A percentile compares a stretch with the other conserved stretches of the same genome.
Conservation (phyloP, 2,888 invertebrate species). For the Noctua fimbriata region DNA sequence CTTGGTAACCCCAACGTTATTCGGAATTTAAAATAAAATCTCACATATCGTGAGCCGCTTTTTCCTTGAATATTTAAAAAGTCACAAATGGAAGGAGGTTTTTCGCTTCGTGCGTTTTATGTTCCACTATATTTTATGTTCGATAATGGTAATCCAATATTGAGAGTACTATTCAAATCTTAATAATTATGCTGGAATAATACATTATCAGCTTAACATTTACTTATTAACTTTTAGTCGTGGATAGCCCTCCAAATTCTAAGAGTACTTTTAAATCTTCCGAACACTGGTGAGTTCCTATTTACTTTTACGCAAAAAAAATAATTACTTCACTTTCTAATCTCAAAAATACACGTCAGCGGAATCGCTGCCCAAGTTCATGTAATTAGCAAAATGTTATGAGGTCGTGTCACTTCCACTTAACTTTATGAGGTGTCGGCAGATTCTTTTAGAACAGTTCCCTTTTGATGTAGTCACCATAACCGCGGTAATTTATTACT, state of each 20-base stretch:
- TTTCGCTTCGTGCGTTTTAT: slow-evolving; percentile 23
- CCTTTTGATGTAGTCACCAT: slow-evolving; percentile 78
- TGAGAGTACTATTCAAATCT: background rate
- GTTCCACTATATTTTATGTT: background rate
- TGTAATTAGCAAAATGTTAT: slow-evolving; percentile 77
- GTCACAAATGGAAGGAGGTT: background rate
- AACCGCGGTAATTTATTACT: slow-evolving; percentile 77
- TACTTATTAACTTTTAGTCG: background rate
- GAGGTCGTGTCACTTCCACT: slow-evolving; percentile 74
- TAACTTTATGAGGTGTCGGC: slow-evolving; percentile 72
- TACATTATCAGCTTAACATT: slow-evolving; percentile 1
- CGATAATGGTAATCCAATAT: background rate
- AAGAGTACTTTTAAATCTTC: too few species aligned
- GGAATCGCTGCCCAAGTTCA: slow-evolving; percentile 64
- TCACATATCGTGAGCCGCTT: slow-evolving; percentile 26
- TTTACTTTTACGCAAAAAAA: background rate
- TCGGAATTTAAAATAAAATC: slow-evolving; percentile 68
- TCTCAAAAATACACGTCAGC: slow-evolving; percentile 42
- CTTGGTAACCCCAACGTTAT: slow-evolving; percentile 69
- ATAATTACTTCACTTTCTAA: slow-evolving; percentile 4
- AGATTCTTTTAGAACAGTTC: slow-evolving; percentile 67
- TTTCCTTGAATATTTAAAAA: slow-evolving; percentile 48
- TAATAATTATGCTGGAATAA: background rate
- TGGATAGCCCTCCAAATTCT: background rate
- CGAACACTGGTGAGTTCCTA: background rate